A percentile compares a stretch with the other conserved stretches of the same genome.
Evolutionary conservation across 2,797 vertebrate genomes (phyloP).

Genomic region (Manis javanica): DNA sequence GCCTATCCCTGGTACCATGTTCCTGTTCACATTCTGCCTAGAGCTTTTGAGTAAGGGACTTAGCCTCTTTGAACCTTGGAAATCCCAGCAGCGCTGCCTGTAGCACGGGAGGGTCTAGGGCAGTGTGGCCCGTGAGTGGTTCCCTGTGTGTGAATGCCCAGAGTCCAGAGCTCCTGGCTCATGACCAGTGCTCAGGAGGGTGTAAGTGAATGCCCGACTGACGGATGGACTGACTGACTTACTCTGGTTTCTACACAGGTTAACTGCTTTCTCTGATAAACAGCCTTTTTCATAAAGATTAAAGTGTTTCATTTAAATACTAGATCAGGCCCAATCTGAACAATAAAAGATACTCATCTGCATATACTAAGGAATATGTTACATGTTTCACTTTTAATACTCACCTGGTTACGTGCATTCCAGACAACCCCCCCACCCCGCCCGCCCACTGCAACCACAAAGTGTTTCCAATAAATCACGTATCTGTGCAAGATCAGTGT

Average conservation of each 20-base stretch:
- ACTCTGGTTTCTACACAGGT: not conserved
- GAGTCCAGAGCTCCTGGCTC: not conserved
- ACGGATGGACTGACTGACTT: not conserved
- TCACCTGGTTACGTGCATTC: not conserved
- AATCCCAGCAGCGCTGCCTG: not conserved
- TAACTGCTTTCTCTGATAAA: not conserved
- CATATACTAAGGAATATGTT: not conserved
- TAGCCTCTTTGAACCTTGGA: not conserved
- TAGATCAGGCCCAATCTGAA: not conserved
- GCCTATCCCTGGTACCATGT: not conserved
- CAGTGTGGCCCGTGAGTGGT: not conserved
- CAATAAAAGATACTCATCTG: slow-evolving; percentile 12
- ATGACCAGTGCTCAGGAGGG: not conserved
- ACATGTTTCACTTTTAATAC: not conserved
- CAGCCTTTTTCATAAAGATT: not conserved
- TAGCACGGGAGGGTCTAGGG: fast-evolving
- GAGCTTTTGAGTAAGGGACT: not conserved
- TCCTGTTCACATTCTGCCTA: not conserved
- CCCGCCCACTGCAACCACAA: not conserved
- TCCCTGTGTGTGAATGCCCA: not conserved
- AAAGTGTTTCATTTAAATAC: slow-evolving; percentile 20
- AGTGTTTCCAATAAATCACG: not conserved
- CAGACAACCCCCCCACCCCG: not conserved
- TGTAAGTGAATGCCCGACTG: not conserved
- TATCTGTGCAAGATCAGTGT: not conserved